phyloP scores from a whole-genome alignment of 2,797 vertebrate species.

The Karalla daura region DNA sequence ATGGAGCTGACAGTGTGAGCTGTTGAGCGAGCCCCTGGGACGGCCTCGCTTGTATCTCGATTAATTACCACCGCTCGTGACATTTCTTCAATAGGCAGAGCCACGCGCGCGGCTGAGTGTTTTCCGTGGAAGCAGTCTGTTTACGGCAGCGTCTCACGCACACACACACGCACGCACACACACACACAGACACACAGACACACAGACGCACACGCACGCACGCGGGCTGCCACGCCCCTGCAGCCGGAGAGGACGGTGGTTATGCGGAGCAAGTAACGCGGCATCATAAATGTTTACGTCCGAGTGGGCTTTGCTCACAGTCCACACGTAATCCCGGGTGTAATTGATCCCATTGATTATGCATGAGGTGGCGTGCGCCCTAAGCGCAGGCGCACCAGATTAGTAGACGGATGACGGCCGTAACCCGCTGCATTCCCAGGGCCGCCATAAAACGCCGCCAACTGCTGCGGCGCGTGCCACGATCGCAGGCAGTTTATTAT shows the following conservation, averaged over 20 bases:
- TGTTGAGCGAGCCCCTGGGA: neutral
- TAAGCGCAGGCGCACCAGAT: slow-evolving; percentile 29
- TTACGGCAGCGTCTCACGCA: neutral
- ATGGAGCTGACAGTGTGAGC: neutral
- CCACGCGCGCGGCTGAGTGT: neutral
- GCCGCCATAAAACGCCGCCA: neutral
- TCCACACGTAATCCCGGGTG: neutral
- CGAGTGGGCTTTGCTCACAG: neutral
- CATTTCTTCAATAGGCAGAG: slow-evolving; percentile 1
- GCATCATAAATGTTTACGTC: slow-evolving; percentile 7
- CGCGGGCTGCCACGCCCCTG: slow-evolving; percentile 10
- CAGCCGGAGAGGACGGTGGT: neutral
- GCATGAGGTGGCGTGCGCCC: slow-evolving; percentile 19
- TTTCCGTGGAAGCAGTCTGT: slow-evolving; percentile 2
- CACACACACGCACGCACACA: slow-evolving; percentile 9
- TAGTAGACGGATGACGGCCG: neutral
- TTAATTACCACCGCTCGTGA: slow-evolving; percentile 1
- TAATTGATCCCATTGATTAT: slow-evolving; percentile 33
- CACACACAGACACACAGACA: slow-evolving; percentile 4
- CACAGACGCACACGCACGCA: slow-evolving; percentile 16
- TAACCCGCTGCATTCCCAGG: neutral
- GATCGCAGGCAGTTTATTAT: neutral
- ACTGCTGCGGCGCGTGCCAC: neutral
- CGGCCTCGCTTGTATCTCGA: neutral
- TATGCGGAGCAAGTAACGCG: neutral